Evolutionary conservation across 2,888 invertebrate species (phyloP).

Genomic region (Pristionchus japonicus): DNA sequence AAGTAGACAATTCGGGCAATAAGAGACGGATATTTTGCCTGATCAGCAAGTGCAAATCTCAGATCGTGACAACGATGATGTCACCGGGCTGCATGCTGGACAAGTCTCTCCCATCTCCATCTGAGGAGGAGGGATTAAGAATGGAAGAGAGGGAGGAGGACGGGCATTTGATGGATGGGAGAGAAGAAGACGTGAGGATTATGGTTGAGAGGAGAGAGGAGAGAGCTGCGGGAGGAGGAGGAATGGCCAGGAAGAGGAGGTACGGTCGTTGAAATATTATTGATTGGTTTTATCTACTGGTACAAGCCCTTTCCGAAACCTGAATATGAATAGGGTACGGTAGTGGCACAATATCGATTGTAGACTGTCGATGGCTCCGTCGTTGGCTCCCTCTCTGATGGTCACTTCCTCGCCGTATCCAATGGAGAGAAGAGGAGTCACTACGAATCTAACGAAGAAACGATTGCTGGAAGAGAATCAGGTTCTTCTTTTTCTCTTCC

Average conservation of each 20-base stretch:
- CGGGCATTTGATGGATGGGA: neutral
- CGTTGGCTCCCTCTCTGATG: neutral
- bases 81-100: neutral
- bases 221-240: neutral
- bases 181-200: neutral
- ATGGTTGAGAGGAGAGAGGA: neutral
- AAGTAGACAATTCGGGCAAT: too few relatives aligned
- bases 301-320: too few relatives aligned
- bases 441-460: neutral
- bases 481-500: neutral
- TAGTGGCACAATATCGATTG: too few relatives aligned
- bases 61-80: neutral
- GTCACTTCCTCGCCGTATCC: neutral
- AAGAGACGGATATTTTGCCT: too few relatives aligned
- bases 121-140: conserved; percentile 13
- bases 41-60: neutral
- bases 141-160: neutral
- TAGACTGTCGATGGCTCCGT: neutral
- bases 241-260: neutral
- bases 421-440: neutral
- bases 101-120: neutral
- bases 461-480: neutral
- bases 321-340: too few relatives aligned
- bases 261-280: neutral
- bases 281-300: too few relatives aligned